Conservation (phyloP, 2,888 invertebrate species). For the Mythimna pallens region DNA sequence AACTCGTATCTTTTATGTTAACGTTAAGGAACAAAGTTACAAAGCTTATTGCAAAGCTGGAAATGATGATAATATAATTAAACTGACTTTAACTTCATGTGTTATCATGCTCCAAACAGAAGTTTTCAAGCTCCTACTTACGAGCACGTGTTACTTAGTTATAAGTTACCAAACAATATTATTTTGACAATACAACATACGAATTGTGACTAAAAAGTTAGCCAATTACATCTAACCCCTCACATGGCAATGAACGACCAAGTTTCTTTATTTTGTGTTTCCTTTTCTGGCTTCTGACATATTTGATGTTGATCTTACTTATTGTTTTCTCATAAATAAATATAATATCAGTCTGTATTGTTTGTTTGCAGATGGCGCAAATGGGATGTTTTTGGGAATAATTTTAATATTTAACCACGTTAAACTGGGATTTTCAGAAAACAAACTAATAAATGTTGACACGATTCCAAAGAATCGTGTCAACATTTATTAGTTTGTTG, state of each 20-base stretch:
- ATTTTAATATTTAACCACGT: neutral
- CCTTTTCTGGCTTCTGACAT: slow-evolving; percentile 18
- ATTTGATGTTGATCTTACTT: slow-evolving; percentile 25
- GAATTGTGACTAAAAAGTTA: slow-evolving; percentile 51
- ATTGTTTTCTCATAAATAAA: slow-evolving; percentile 40
- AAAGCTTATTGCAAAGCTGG: slow-evolving; percentile 1
- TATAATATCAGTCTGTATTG: neutral
- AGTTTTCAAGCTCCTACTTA: slow-evolving; percentile 16
- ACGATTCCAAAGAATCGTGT: too few relatives aligned
- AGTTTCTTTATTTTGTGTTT: slow-evolving; percentile 46
- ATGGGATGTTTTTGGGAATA: neutral
- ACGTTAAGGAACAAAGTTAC: neutral
- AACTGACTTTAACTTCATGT: slow-evolving; percentile 7
- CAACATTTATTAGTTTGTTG: too few relatives aligned
- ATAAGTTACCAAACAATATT: slow-evolving; percentile 46
- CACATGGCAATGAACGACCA: slow-evolving; percentile 28
- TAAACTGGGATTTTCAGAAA: neutral
- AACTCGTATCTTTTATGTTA: slow-evolving; percentile 2
- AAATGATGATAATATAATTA: slow-evolving; percentile 2
- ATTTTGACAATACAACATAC: slow-evolving; percentile 12
- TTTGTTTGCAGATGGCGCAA: slow-evolving; percentile 1
- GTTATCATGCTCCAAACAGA: slow-evolving; percentile 11
- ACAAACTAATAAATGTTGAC: neutral
- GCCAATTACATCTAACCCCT: slow-evolving; percentile 48
- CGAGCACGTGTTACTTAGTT: slow-evolving; percentile 15